Evolutionary conservation across 2,888 invertebrate species (phyloP), one percentile per base, ranked within the genome.

Genomic region (Malthinus flaveolus): DNA sequence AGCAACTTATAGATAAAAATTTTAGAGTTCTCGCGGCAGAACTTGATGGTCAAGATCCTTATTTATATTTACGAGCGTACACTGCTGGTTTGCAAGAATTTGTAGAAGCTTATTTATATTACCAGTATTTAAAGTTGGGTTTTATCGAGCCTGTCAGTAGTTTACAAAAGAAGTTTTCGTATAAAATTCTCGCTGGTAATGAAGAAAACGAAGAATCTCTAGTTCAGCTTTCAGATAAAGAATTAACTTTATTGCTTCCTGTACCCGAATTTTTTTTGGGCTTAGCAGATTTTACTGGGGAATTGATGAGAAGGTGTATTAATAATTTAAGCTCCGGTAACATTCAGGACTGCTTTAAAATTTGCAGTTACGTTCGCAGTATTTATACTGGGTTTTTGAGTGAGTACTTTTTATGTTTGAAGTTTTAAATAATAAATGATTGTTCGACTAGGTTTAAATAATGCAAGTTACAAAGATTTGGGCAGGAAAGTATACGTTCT

Each of bases 221-320:
- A 9, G 34, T 7, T 9, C 9, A 32, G 33, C 65, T 65, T 13
- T 52, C 35, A 31, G 56, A 32, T 1, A 58, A 54, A 10, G 56
- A 67, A 44, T 53, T 71, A 32, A 51, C 39, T 33, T 60, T 81
- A 15, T 65, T 78, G 11, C 70, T 83, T 49, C 78, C 79, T 9
- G 80, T 81, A 0, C 72, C 72, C 33, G 87, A 88, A 62, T 88
- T 82, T 66, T 79, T 95, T 72, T 78, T 95, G 36, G 95, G 95
- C 0, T 77, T 95, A 33, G 89, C 90, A 0, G 95, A 96, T 79
- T 81, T 95, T 31, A 93, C 93, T 0, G 95, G 95, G 0, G 96
- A 96, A 76, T 75, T 95, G 39, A 96, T 96, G 95, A 83, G 95
- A 48, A 85, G 88, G 66, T 92, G 93, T 51, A 91, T 96, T 6